These are phyloP conservation scores for Metopolophium dirhodum DNA, from an alignment of 1,140 invertebrate species.

Conservation along the genomic window DNA sequence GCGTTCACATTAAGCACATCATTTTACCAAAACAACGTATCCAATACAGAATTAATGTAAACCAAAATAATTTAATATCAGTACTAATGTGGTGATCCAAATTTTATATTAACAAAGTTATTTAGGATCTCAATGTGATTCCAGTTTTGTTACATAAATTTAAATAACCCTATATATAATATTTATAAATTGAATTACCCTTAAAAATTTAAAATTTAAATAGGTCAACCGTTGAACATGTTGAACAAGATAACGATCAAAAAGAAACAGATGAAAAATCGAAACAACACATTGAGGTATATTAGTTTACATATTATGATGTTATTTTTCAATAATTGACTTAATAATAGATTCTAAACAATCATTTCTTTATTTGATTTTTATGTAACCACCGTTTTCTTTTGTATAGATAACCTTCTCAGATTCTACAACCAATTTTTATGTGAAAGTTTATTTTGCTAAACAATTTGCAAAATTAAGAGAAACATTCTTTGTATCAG, in stretches of 20 bases:
- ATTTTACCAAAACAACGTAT: slow-evolving; percentile 68
- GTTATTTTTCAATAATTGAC: too few species aligned
- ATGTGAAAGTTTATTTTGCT: slow-evolving; percentile 84
- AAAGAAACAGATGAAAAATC: slow-evolving; percentile 42
- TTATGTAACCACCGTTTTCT: background rate
- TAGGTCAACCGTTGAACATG: slow-evolving; percentile 8
- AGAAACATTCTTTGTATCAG: slow-evolving; percentile 72
- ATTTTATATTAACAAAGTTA: background rate
- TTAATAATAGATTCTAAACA: too few species aligned
- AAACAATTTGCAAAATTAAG: slow-evolving; percentile 83
- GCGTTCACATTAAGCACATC: slow-evolving; percentile 79
- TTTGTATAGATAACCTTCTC: slow-evolving; percentile 78
- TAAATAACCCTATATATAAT: background rate
- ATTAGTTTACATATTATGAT: background rate
- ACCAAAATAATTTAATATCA: background rate
- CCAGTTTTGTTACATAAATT: background rate
- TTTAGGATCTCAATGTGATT: background rate
- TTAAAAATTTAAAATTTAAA: background rate
- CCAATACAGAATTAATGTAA: slow-evolving; percentile 48
- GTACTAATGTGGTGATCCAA: background rate
- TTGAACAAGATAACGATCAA: slow-evolving; percentile 50
- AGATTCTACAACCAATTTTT: slow-evolving; percentile 78
- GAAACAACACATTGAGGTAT: slow-evolving; percentile 45
- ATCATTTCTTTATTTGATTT: too few species aligned
- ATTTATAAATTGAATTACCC: background rate